A percentile compares a stretch with the other conserved stretches of the same genome.
phyloP scores from a whole-genome alignment of 2,113 vertebrate species.

The Thermophis baileyi region DNA sequence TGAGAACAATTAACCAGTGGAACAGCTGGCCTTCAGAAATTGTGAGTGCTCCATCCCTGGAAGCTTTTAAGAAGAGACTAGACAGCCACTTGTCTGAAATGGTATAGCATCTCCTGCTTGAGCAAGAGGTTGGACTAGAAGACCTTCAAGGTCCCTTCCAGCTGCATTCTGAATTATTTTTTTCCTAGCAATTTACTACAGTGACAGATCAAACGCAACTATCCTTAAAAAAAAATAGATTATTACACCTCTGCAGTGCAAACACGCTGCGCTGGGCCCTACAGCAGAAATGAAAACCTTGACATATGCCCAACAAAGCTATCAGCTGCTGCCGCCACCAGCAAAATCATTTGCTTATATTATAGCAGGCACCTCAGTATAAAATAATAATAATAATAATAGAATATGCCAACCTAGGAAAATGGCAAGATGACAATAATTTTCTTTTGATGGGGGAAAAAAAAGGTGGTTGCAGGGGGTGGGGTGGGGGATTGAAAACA shows the following conservation, averaged over 20 bases:
- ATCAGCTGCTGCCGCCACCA: not conserved
- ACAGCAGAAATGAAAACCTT: not conserved
- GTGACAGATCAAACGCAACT: not conserved
- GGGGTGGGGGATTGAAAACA: not conserved
- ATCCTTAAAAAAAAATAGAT: not conserved
- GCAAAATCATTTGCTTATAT: not conserved
- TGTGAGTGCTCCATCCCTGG: no score
- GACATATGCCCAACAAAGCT: not conserved
- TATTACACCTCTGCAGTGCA: not conserved
- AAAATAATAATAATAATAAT: no score
- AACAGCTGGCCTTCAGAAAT: no score
- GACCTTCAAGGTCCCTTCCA: not conserved
- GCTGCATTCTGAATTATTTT: not conserved
- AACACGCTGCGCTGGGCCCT: not conserved
- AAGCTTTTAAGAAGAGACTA: no score
- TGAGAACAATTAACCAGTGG: no score
- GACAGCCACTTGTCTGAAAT: no score
- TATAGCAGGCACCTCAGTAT: not conserved
- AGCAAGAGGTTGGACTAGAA: not conserved
- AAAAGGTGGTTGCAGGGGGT: not conserved
- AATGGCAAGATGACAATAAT: not conserved
- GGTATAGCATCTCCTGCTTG: not conserved
- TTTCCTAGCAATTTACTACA: not conserved
- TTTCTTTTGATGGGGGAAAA: slow-evolving; percentile 12
- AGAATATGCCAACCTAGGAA: not conserved